Evolutionary conservation across 2,797 vertebrate species (phyloP).

Genomic region (Lepus townsendii): DNA sequence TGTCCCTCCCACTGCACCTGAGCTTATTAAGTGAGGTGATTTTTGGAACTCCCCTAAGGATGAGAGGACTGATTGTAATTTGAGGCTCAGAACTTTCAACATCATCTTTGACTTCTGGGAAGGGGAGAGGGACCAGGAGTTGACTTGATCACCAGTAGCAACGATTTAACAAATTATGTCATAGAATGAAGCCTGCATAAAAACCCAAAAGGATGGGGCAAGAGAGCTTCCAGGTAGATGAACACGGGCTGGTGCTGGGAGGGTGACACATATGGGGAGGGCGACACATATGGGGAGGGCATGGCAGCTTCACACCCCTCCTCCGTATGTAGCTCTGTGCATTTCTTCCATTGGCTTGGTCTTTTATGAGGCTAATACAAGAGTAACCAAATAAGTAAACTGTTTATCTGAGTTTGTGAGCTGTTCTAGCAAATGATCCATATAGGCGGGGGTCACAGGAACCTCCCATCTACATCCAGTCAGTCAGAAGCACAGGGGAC

Average conservation of each 20-base stretch:
- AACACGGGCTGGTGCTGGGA: background rate
- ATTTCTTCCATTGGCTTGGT: background rate
- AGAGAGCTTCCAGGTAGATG: background rate
- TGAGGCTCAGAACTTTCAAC: background rate
- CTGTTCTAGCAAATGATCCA: background rate
- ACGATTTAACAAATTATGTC: background rate
- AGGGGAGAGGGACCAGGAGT: background rate
- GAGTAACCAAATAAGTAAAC: background rate
- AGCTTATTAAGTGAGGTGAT: background rate
- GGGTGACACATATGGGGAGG: rapidly evolving
- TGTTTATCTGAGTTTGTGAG: too few species aligned
- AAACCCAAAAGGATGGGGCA: background rate
- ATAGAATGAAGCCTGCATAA: background rate
- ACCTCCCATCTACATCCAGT: background rate
- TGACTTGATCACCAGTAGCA: background rate
- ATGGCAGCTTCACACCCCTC: background rate
- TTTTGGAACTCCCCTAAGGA: background rate
- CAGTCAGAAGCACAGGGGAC: background rate
- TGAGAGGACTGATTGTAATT: background rate
- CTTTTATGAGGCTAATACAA: background rate
- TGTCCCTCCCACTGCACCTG: background rate
- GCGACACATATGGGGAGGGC: rapidly evolving
- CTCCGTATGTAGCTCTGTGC: background rate
- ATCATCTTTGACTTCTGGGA: background rate
- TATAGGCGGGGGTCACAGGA: background rate